Conservation (phyloP, 2,888 invertebrate genomes). For the Campopleginae sp. region DNA sequence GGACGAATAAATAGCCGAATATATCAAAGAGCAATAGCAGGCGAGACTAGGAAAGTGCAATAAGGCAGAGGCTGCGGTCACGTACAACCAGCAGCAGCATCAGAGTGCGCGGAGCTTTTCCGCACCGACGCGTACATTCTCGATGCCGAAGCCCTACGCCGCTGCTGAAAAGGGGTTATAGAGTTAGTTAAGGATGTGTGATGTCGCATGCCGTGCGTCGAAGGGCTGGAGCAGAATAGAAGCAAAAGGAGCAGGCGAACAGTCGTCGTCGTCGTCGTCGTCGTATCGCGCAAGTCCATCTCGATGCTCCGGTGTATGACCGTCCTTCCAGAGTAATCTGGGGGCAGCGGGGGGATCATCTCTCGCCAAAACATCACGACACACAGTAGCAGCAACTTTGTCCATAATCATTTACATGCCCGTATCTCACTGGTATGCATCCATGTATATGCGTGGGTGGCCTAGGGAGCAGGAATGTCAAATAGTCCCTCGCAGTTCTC, state of each 20-base stretch:
- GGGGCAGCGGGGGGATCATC: conserved; percentile 25
- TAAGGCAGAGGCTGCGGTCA: conserved; percentile 66
- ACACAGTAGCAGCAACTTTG: background rate
- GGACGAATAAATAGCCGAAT: background rate
- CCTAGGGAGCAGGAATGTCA: conserved; percentile 73
- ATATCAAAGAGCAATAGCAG: conserved; percentile 31
- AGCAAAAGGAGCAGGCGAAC: conserved; percentile 53
- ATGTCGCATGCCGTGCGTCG: conserved; percentile 70
- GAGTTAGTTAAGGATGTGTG: conserved; percentile 77
- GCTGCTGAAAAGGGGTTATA: conserved; percentile 70
- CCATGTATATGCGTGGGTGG: conserved; percentile 1
- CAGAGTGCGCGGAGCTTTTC: conserved; percentile 51
- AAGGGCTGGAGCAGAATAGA: conserved; percentile 64
- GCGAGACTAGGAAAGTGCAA: conserved; percentile 29
- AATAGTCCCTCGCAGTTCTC: conserved; percentile 74
- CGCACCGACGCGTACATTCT: conserved; percentile 21
- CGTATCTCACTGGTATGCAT: background rate
- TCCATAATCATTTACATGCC: conserved; percentile 10
- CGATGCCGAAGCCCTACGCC: conserved; percentile 36
- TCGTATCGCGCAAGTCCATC: background rate
- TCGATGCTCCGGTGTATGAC: background rate
- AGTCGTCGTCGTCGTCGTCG: too few species aligned
- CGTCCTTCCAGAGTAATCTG: background rate
- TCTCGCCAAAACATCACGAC: conserved; percentile 18
- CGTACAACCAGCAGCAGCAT: conserved; percentile 56